Percentiles rank a stretch among this genome's conserved stretches.
Conservation (phyloP, 1,140 invertebrate genomes). For the Trachelipus rathkii region DNA sequence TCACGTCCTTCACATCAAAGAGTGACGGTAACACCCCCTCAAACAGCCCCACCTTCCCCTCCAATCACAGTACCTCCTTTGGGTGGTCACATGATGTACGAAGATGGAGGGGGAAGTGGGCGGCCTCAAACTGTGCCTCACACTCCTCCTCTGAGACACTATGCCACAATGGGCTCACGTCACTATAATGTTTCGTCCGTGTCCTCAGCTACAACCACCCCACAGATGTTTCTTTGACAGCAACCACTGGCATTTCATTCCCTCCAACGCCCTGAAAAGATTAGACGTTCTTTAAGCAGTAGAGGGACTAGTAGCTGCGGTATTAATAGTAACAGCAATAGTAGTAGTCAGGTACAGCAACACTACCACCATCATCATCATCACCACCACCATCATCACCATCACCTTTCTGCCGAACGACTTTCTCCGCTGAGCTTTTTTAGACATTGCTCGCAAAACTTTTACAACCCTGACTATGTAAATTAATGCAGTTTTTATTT, state of each 20-base stretch:
- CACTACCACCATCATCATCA: neutral
- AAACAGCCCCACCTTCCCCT: neutral
- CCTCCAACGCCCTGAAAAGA: neutral
- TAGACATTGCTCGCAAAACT: constrained; percentile 3
- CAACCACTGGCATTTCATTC: neutral
- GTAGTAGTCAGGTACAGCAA: neutral
- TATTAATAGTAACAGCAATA: no score
- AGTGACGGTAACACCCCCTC: neutral
- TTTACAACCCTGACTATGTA: neutral
- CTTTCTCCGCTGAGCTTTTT: neutral
- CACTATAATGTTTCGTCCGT: constrained; percentile 4
- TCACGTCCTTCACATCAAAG: neutral
- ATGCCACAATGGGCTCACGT: neutral
- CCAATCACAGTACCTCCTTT: neutral
- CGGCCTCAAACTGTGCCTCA: neutral
- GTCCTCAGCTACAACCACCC: neutral
- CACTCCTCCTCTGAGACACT: neutral
- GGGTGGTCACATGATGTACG: neutral
- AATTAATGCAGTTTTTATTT: neutral
- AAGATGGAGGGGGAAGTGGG: neutral
- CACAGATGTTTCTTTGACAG: constrained; percentile 3
- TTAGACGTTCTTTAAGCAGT: no score
- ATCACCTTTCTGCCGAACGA: neutral
- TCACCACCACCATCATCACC: neutral
- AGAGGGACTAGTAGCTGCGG: no score